Percentiles rank a stretch among this genome's conserved stretches.
Evolutionary conservation across 2,113 vertebrate species (phyloP).

Genomic region (Mixornis gularis): DNA sequence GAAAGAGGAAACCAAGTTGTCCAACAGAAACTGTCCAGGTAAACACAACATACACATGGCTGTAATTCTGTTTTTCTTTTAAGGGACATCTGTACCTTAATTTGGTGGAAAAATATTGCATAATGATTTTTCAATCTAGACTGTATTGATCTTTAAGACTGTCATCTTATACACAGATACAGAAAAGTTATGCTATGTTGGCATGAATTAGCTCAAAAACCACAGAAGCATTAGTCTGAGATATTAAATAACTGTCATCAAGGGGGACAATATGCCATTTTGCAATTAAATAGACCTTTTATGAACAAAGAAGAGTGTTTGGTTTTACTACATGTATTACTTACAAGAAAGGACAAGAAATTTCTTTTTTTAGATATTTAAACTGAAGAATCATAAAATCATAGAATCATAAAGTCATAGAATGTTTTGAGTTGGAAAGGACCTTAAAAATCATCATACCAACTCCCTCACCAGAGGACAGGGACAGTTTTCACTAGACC

Average conservation of each 20-base stretch:
- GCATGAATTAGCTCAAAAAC: not conserved
- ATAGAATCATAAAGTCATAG: not conserved
- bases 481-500: not conserved
- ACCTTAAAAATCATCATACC: not conserved
- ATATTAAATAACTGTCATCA: not conserved
- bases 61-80: not conserved
- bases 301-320: not conserved
- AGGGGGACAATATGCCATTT: not conserved
- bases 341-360: not conserved
- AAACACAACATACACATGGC: not conserved
- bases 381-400: not conserved
- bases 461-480: not conserved
- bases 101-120: not conserved
- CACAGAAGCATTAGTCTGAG: not conserved
- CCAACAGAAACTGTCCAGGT: not conserved
- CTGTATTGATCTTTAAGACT: not conserved
- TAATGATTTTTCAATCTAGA: not conserved
- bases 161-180: not conserved
- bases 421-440: not conserved
- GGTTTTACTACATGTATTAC: not conserved
- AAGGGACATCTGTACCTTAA: not conserved
- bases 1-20: not conserved
- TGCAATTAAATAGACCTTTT: not conserved
- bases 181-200: not conserved
- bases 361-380: not conserved